These are phyloP conservation scores for Tupiocoris notatus DNA, from an alignment of 2,888 invertebrate species.

Conservation along the genomic window DNA sequence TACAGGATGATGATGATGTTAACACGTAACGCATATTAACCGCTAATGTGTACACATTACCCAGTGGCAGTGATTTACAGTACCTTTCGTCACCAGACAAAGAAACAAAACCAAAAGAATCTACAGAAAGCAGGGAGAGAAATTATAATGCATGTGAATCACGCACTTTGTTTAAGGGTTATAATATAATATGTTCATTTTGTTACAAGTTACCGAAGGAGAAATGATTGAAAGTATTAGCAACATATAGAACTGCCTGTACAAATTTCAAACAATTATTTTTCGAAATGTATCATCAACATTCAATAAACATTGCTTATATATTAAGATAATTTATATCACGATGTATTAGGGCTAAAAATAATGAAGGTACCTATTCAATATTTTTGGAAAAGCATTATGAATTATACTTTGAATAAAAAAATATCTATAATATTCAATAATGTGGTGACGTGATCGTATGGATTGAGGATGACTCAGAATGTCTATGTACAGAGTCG, in stretches of 20 bases:
- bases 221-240: neutral
- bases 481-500: slow-evolving; percentile 45
- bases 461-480: slow-evolving; percentile 45
- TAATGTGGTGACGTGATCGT: slow-evolving; percentile 44
- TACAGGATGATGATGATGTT: neutral
- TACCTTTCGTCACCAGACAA: neutral
- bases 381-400: slow-evolving; percentile 38
- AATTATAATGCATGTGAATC: neutral
- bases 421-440: slow-evolving; percentile 46
- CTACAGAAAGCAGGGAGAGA: too few relatives aligned
- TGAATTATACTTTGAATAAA: slow-evolving; percentile 42
- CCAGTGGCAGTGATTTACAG: slow-evolving; percentile 4
- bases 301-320: slow-evolving; percentile 41
- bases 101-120: neutral
- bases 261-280: slow-evolving; percentile 34
- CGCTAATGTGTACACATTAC: neutral
- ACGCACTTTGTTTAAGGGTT: neutral
- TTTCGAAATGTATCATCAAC: slow-evolving; percentile 32
- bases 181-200: neutral
- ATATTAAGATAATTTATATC: slow-evolving; percentile 42
- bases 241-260: slow-evolving; percentile 29
- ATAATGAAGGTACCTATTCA: slow-evolving; percentile 38
- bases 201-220: neutral
- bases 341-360: slow-evolving; percentile 42
- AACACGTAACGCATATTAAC: neutral